A percentile compares a stretch with the other conserved stretches of the same genome.
Evolutionary conservation across 1,140 invertebrate genomes (phyloP).

Genomic region (Apocrypta bakeri): DNA sequence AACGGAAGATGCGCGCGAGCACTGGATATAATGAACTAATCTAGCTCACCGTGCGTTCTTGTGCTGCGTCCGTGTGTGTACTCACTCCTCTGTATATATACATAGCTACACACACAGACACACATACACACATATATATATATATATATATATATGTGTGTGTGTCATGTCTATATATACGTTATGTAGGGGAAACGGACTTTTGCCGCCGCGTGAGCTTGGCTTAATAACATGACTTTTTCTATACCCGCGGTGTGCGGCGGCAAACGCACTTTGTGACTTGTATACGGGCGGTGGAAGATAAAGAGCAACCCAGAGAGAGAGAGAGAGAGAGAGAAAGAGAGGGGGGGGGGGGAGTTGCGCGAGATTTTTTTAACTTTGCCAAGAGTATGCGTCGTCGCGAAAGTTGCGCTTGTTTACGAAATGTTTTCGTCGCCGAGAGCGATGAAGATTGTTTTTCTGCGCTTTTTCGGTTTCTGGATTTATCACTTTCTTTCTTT

Average conservation of each 20-base stretch:
- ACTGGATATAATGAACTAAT: slow-evolving; percentile 66
- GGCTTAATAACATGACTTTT: slow-evolving; percentile 63
- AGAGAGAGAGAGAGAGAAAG: neutral
- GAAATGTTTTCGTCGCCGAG: neutral
- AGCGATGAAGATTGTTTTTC: neutral
- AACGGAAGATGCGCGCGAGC: slow-evolving; percentile 59
- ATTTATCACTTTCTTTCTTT: too few species aligned
- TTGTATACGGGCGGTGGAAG: neutral
- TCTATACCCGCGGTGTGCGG: neutral
- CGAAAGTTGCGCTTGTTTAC: neutral
- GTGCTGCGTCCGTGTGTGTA: slow-evolving; percentile 21
- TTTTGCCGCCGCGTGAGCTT: slow-evolving; percentile 37
- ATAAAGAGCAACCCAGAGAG: neutral
- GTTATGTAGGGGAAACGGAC: slow-evolving; percentile 40
- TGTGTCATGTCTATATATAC: too few species aligned
- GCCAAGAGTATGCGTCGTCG: neutral
- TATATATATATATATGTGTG: neutral
- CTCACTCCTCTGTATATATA: too few species aligned
- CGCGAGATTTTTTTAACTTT: neutral
- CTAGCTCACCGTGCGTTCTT: slow-evolving; percentile 50
- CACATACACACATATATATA: too few species aligned
- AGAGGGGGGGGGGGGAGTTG: neutral
- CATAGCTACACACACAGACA: neutral
- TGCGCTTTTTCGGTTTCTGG: neutral
- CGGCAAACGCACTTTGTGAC: neutral